Evolutionary conservation across 1,140 invertebrate genomes (phyloP).

Genomic region (Hylaeus volcanicus): DNA sequence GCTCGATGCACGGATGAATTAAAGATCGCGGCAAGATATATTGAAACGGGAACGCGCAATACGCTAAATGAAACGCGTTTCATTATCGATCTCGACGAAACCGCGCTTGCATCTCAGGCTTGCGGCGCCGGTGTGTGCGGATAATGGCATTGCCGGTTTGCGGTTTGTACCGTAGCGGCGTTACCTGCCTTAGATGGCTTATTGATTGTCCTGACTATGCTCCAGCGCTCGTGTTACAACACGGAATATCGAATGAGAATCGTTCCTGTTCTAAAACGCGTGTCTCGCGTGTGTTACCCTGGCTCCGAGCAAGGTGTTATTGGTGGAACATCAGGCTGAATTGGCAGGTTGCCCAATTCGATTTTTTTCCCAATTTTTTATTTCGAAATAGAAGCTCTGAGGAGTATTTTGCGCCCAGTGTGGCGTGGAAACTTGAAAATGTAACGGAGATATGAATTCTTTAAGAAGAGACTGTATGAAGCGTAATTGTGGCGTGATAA

Average conservation of each 20-base stretch:
- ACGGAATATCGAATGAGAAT: conserved; percentile 45
- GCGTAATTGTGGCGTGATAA: too few relatives aligned
- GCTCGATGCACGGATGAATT: conserved; percentile 59
- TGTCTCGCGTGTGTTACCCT: too few relatives aligned
- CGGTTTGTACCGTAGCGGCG: conserved; percentile 58
- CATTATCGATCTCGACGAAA: conserved; percentile 65
- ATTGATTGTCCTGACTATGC: conserved; percentile 62
- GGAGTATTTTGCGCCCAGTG: too few relatives aligned
- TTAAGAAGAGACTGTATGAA: too few relatives aligned
- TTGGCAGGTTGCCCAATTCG: too few relatives aligned
- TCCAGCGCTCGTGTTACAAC: conserved; percentile 51
- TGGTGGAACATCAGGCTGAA: too few relatives aligned
- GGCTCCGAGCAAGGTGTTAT: too few relatives aligned
- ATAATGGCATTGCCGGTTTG: conserved; percentile 66
- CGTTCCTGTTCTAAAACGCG: background rate
- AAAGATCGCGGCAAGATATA: conserved; percentile 62
- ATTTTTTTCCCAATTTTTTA: too few relatives aligned
- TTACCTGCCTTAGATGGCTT: conserved; percentile 68
- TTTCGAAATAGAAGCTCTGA: too few relatives aligned
- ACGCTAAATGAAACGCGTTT: conserved; percentile 62
- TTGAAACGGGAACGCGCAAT: conserved; percentile 41
- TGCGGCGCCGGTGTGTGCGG: conserved; percentile 25
- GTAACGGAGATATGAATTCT: too few relatives aligned
- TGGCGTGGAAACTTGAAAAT: too few relatives aligned
- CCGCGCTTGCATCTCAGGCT: conserved; percentile 55